Evolutionary conservation across 2,888 invertebrate genomes (phyloP).

Genomic region (Trichogramma dendrolimi): DNA sequence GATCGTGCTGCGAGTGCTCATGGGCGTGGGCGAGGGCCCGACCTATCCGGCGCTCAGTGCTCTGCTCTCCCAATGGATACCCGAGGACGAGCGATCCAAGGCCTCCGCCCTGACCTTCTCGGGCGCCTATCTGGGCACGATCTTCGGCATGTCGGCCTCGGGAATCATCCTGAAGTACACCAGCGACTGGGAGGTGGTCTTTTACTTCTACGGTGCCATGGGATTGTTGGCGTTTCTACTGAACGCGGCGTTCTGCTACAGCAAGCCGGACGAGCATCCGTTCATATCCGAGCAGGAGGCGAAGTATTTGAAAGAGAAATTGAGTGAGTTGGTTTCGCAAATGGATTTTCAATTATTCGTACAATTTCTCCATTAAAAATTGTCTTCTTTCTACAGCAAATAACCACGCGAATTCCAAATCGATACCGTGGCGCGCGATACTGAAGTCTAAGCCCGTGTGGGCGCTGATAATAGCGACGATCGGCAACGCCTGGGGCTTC

Average conservation of each 20-base stretch:
- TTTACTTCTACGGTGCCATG: constrained; percentile 73
- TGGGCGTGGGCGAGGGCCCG: constrained; percentile 82
- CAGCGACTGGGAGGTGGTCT: constrained; percentile 72
- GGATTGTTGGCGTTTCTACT: constrained; percentile 70
- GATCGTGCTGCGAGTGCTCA: constrained; percentile 71
- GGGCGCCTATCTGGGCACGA: constrained; percentile 65
- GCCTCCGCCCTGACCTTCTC: constrained; percentile 76
- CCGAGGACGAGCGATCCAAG: constrained; percentile 63
- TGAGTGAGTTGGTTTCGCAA: constrained; percentile 11
- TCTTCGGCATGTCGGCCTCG: constrained; percentile 62
- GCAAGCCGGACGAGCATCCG: constrained; percentile 48
- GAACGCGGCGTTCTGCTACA: constrained; percentile 55
- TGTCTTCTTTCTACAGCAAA: constrained; percentile 70
- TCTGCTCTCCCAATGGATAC: constrained; percentile 76
- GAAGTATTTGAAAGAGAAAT: constrained; percentile 40
- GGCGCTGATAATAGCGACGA: constrained; percentile 65
- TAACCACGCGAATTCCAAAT: constrained; percentile 38
- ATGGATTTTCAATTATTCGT: constrained; percentile 56
- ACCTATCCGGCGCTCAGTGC: constrained; percentile 81
- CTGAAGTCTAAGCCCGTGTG: constrained; percentile 63
- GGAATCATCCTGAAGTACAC: constrained; percentile 64
- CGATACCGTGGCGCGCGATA: constrained; percentile 44
- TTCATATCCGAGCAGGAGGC: constrained; percentile 47
- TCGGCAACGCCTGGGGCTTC: constrained; percentile 50
- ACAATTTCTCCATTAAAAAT: constrained; percentile 78